These are phyloP conservation scores for Leptopilina myrica DNA, from an alignment of 2,888 invertebrate genomes.

Conservation along the genomic window DNA sequence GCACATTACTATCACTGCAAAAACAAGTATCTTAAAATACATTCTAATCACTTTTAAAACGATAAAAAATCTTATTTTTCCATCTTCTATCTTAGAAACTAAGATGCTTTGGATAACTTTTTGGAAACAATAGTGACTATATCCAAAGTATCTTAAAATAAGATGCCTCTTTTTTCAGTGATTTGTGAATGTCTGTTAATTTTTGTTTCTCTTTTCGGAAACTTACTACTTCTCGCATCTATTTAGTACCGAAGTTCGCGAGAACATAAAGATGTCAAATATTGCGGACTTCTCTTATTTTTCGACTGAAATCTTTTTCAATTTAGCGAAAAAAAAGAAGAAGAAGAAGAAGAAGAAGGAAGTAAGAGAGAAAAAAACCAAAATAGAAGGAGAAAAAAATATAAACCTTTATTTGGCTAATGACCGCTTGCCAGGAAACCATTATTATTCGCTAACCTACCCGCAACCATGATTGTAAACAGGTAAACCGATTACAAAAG, in stretches of 20 bases:
- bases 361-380: not conserved
- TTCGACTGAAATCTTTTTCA: not conserved
- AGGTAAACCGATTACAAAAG: constrained; percentile 39
- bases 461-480: not conserved
- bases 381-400: not conserved
- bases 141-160: too few relatives aligned
- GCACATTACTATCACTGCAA: too few relatives aligned
- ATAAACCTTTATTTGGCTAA: constrained; percentile 19
- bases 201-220: too few relatives aligned
- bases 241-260: not conserved
- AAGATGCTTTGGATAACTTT: too few relatives aligned
- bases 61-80: too few relatives aligned
- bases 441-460: constrained; percentile 36
- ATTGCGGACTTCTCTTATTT: not conserved
- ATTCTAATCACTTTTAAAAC: too few relatives aligned
- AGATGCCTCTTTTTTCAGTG: too few relatives aligned
- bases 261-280: not conserved
- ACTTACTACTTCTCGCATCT: too few relatives aligned
- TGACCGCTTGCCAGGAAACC: constrained; percentile 7
- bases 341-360: not conserved
- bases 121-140: too few relatives aligned
- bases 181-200: too few relatives aligned
- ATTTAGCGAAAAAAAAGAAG: not conserved
- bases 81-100: too few relatives aligned
- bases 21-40: too few relatives aligned